Evolutionary conservation across 1,140 invertebrate species (phyloP).

Genomic region (Cydia fagiglandana): DNA sequence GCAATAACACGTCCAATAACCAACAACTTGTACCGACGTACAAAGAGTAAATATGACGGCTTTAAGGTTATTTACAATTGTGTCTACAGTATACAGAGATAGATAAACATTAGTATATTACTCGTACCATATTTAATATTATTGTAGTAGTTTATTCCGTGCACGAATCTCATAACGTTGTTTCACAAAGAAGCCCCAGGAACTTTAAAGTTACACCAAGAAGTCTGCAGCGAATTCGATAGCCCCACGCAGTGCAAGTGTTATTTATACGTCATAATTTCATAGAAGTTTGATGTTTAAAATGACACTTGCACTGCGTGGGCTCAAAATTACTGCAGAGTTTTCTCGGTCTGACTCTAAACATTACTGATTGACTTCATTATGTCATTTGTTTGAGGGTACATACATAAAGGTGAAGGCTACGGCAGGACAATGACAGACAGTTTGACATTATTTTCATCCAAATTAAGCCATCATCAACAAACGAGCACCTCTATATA

Average conservation of each 20-base stretch:
- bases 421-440: not conserved
- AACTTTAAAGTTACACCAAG: too few relatives aligned
- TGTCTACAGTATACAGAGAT: conserved; percentile 32
- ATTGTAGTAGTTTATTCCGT: conserved; percentile 49
- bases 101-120: conserved; percentile 28
- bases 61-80: conserved; percentile 26
- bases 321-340: too few relatives aligned
- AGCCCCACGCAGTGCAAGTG: too few relatives aligned
- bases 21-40: conserved; percentile 37
- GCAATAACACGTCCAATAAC: conserved; percentile 40
- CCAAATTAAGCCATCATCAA: not conserved
- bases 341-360: too few relatives aligned
- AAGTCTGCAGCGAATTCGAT: too few relatives aligned
- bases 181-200: not conserved
- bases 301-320: too few relatives aligned
- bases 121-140: conserved; percentile 29
- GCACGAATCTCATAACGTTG: conserved; percentile 54
- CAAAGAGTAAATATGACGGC: conserved; percentile 25
- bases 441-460: not conserved
- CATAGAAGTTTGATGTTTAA: too few relatives aligned
- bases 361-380: not conserved
- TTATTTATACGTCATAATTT: too few relatives aligned
- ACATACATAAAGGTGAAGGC: not conserved
- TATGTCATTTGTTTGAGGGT: not conserved
- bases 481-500: not conserved